Base-by-base conservation (phyloP, 2,888 invertebrate species). In the Xestia c-nigrum region DNA sequence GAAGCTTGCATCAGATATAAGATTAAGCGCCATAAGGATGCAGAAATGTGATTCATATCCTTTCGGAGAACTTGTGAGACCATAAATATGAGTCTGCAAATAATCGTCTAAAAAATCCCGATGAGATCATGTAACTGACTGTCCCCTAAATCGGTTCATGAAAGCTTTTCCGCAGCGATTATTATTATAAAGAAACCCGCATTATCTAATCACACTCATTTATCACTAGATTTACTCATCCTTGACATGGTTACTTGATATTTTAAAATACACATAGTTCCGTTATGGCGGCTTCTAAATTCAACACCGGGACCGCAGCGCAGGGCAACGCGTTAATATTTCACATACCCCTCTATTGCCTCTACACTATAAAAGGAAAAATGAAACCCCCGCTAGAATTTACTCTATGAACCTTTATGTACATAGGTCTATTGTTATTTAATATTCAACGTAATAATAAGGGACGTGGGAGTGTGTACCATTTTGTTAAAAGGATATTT, bases 361-460 rank as follows among this genome's bases (percentile, higher is more conserved):
- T 89, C 82, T 85, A 77, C 87, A 88, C 88, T 89, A 88, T 90
- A 85, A 88, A 90, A 88, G 86, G 88, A 90, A 91, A 90, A 89
- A 91, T 88, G 75, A 87, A 88, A 81, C 82, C 76, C 57, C 65
- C 69, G 64, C 73, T 24, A 63, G 83, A 84, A 88, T 89, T 87
- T 86, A 84, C 89, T 83, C 76, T 76, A 84, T 87, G 66, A 76
- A 75, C 70, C 77, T 80, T 71, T 85, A 81, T 86, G 82, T 86
- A 87, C 85, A 83, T 83, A 81, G 80, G 84, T 81, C 82, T 87
- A 69, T 84, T 80, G 81, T 85, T 84, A 83, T 84, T 74, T 80
- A 80, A 78, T 86, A 85, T 84, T 86, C 65, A 59, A 74, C 46
- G 46, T 79, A 67, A 65, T 76, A 81, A 76, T 75, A 72, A 72